A percentile compares a stretch with the other conserved stretches of the same genome.
These are phyloP conservation scores for Collichthys lucidus DNA, from an alignment of 2,113 vertebrate species.

Conservation along the genomic window DNA sequence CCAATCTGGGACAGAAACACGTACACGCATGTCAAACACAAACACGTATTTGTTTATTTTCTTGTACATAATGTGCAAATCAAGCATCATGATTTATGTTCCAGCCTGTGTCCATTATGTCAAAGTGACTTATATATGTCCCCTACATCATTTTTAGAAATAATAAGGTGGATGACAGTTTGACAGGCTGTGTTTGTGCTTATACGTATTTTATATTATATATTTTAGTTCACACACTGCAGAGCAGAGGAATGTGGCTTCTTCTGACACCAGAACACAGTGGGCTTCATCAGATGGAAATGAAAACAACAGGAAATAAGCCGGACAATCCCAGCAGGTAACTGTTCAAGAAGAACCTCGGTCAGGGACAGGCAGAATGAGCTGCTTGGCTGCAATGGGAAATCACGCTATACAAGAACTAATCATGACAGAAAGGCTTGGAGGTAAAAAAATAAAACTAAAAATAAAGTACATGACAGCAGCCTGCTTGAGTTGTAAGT, in stretches of 20 bases:
- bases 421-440: neutral
- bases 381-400: neutral
- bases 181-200: neutral
- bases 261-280: too few species aligned
- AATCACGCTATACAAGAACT: neutral
- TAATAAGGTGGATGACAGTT: too few species aligned
- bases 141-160: too few species aligned
- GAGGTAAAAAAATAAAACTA: neutral
- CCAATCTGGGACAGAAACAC: conserved; percentile 86
- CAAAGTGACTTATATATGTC: too few species aligned
- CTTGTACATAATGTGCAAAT: neutral
- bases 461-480: neutral
- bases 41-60: neutral
- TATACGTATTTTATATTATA: neutral
- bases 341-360: neutral
- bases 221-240: neutral
- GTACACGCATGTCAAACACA: conserved; percentile 18
- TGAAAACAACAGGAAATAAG: neutral
- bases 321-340: neutral
- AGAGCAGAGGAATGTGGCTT: conserved; percentile 7
- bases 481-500: too few species aligned
- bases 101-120: too few species aligned
- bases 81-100: neutral
- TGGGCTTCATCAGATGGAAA: too few species aligned
- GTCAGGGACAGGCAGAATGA: neutral